Base-by-base conservation (phyloP, 2,113 vertebrate species). In the Prunella himalayana region DNA sequence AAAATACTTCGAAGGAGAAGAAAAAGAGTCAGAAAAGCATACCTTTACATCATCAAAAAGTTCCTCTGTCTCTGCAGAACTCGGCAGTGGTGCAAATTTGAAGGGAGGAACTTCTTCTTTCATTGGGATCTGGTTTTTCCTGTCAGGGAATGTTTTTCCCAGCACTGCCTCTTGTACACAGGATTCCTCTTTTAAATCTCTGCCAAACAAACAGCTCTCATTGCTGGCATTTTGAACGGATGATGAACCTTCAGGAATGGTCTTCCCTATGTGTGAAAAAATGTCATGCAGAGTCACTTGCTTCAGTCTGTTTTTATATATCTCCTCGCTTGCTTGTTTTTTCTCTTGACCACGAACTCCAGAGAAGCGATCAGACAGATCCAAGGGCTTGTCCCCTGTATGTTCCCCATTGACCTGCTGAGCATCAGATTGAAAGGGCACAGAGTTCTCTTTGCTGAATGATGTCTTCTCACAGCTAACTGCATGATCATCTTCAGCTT, bases 301-400 rank as follows among this genome's bases (percentile, higher is more conserved):
- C 57, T 97, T 98, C 68, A 97, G 76, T 88, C 71, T 97, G 42
- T 82, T 97, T 95, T 97, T 98, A 93, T 82, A 92, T 16, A 39
- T 86, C 49, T 98, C 98, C 59, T 96, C 80, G 75, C 25, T 92
- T 78, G 93, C 95, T 69, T 97, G 96, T 75, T 88, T 97, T 82
- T 96, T 98, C 54, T 98, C 98, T 84, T 97, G 96, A 69, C 89
- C 88, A 49, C 84, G 95, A 88, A 56, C 54, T 92, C 90, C 92
- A 44, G 97, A 97, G 96, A 97, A 98, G 27, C 96, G 96, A 96
- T 98, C 98, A 16, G 98, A 99, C 6, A 99, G 96, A 95, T 98
- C 98, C 87, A 97, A 91, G 60, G 97, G 98, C 72, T 98, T 98
- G 63, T 98, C 97, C 68, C 83, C 90, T 17, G 88, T 10, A 21